A percentile compares a stretch with the other conserved stretches of the same genome.
Evolutionary conservation across 2,113 vertebrate species (phyloP).

Genomic region (Tupaia chinensis): DNA sequence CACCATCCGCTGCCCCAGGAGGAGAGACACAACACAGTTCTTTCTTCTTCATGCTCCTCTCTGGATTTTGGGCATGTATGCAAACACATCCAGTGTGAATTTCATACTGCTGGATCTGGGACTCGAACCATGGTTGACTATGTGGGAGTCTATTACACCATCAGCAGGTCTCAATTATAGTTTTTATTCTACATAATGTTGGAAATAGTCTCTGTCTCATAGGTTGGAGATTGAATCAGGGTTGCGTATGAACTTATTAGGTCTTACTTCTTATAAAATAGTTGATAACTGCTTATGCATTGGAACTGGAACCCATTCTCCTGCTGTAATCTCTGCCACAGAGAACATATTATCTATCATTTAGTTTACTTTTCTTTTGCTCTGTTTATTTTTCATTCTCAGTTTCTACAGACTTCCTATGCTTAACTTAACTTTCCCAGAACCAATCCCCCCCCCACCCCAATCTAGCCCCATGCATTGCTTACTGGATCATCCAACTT

Average conservation of each 20-base stretch:
- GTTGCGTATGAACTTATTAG: not conserved
- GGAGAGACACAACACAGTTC: no score
- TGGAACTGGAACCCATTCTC: not conserved
- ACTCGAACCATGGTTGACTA: no score
- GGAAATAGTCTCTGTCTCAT: not conserved
- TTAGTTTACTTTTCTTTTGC: not conserved
- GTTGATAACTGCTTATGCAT: not conserved
- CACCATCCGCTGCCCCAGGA: no score
- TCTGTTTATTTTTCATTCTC: conserved; percentile 5
- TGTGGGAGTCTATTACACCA: no score
- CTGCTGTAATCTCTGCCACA: not conserved
- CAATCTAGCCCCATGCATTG: not conserved
- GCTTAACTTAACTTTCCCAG: not conserved
- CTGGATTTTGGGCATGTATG: no score
- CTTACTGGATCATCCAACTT: not conserved
- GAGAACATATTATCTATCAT: not conserved
- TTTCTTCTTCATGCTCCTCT: no score
- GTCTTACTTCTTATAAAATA: not conserved
- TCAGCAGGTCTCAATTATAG: no score
- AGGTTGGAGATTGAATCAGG: not conserved
- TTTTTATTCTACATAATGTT: not conserved
- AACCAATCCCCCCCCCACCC: not conserved
- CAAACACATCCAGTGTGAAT: no score
- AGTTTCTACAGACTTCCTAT: not conserved
- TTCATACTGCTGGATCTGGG: no score